These are phyloP conservation scores for Drosophila parabipectinata DNA, from an alignment of 1,140 invertebrate species.

Conservation along the genomic window DNA sequence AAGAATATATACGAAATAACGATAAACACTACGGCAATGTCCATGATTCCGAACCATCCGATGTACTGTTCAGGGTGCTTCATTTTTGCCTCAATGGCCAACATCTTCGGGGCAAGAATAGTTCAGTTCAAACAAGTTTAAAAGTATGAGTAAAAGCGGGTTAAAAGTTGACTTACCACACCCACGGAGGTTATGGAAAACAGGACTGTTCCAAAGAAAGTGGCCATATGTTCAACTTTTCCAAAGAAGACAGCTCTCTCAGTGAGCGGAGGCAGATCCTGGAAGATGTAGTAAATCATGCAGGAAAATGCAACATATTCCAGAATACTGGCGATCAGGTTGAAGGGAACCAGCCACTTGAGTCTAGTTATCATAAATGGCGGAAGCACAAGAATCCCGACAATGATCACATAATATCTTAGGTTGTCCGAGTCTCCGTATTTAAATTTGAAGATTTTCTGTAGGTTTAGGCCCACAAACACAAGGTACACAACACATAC, in stretches of 20 bases:
- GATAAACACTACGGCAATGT: conserved; percentile 3
- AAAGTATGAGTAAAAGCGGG: too few species aligned
- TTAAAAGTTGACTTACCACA: conserved; percentile 32
- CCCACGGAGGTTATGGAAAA: conserved; percentile 51
- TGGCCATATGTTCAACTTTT: background rate
- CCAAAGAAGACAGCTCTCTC: conserved; percentile 6
- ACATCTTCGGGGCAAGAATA: background rate
- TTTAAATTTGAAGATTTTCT: conserved; percentile 11
- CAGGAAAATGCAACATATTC: conserved; percentile 16
- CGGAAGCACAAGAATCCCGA: conserved; percentile 21
- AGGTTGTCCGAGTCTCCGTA: background rate
- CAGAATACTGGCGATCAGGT: conserved; percentile 14
- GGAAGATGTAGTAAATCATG: conserved; percentile 41
- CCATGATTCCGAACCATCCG: conserved; percentile 32
- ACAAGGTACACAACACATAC: conserved; percentile 36
- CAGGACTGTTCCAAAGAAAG: conserved; percentile 32
- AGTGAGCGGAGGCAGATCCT: conserved; percentile 11
- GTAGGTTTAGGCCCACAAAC: conserved; percentile 21
- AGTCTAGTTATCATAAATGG: conserved; percentile 36
- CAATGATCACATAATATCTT: conserved; percentile 4
- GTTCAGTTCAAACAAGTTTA: too few species aligned
- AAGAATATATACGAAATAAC: conserved; percentile 14
- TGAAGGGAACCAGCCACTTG: conserved; percentile 37
- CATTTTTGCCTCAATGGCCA: conserved; percentile 52
- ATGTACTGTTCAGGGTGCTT: conserved; percentile 26